Evolutionary conservation across 2,888 invertebrate genomes (phyloP).

Genomic region (Eupithecia tripunctaria): DNA sequence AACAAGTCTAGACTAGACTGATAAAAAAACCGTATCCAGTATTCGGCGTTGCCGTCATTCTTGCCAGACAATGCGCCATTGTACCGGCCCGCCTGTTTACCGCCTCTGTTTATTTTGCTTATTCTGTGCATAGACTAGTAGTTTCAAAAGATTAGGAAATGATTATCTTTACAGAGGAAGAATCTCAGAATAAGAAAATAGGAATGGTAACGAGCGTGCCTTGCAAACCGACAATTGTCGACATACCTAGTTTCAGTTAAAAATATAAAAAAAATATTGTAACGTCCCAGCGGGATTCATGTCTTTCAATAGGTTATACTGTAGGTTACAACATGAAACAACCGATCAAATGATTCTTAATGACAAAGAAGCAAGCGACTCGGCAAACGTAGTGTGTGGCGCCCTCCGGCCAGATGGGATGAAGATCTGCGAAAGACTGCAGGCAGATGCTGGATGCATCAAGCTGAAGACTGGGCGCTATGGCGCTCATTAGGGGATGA

Average conservation of each 20-base stretch:
- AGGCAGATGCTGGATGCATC: too few relatives aligned
- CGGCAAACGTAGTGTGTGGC: too few relatives aligned
- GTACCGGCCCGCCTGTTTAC: conserved; percentile 43
- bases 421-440: too few relatives aligned
- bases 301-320: too few relatives aligned
- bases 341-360: not conserved
- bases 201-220: not conserved
- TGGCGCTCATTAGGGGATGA: too few relatives aligned
- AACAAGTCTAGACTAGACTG: conserved; percentile 43
- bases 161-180: not conserved
- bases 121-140: conserved; percentile 12
- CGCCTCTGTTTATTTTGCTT: conserved; percentile 32
- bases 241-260: not conserved
- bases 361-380: too few relatives aligned
- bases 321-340: not conserved
- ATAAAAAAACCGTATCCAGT: conserved; percentile 36
- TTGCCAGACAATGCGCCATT: conserved; percentile 48
- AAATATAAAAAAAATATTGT: not conserved
- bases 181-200: not conserved
- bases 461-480: too few relatives aligned
- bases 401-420: too few relatives aligned
- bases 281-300: not conserved
- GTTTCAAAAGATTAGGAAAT: conserved; percentile 2
- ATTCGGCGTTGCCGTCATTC: conserved; percentile 42
- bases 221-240: not conserved